Conservation (phyloP, 2,113 vertebrate genomes). For the Solenodon paradoxus region DNA sequence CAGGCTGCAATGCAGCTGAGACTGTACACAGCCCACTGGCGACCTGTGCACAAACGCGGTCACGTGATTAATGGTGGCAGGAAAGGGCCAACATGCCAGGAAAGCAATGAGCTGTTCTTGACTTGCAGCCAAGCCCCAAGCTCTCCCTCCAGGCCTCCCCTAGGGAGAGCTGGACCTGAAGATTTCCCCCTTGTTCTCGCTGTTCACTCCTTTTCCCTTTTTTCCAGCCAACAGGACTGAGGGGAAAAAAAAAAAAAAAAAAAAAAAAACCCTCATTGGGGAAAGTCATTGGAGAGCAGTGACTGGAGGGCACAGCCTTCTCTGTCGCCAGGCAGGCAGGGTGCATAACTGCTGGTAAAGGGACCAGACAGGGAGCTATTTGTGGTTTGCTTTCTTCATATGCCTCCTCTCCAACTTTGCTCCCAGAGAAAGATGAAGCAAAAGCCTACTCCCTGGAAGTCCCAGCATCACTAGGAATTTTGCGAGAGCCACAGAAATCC, state of each 20-base stretch:
- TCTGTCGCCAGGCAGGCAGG: too few species aligned
- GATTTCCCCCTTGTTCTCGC: not conserved
- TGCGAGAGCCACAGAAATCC: too few species aligned
- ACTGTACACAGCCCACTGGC: slow-evolving; percentile 42
- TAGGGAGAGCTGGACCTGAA: not conserved
- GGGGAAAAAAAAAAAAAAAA: too few species aligned
- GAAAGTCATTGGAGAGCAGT: too few species aligned
- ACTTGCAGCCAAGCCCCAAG: too few species aligned
- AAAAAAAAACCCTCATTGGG: too few species aligned
- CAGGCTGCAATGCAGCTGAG: slow-evolving; percentile 77
- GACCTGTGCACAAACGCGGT: slow-evolving; percentile 68
- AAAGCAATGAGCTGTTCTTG: slow-evolving; percentile 61
- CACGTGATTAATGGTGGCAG: slow-evolving; percentile 71
- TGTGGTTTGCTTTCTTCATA: not conserved
- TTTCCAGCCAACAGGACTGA: not conserved
- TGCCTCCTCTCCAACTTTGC: not conserved
- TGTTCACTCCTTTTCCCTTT: not conserved
- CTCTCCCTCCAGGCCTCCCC: not conserved
- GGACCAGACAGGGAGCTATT: not conserved
- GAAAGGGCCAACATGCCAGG: slow-evolving; percentile 73
- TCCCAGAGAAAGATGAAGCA: not conserved
- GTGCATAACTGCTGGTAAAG: not conserved
- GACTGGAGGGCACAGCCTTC: too few species aligned
- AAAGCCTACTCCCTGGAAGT: not conserved
- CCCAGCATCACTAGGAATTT: too few species aligned